A percentile compares a stretch with the other conserved stretches of the same genome.
These are phyloP conservation scores for Botia kubotai DNA, from an alignment of 2,797 vertebrate genomes.

Conservation along the genomic window DNA sequence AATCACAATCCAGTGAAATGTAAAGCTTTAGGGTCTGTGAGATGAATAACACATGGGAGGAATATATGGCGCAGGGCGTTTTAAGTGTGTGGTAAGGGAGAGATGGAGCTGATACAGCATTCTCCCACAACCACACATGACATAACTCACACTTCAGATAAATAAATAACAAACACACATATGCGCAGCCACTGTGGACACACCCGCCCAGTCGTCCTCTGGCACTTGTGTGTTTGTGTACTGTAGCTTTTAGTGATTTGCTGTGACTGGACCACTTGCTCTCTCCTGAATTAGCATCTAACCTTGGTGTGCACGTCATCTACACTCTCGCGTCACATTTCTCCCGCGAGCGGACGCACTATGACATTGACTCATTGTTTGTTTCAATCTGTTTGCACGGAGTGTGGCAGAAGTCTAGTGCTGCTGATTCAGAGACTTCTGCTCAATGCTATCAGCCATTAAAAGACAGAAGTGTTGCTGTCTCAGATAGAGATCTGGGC, in stretches of 20 bases:
- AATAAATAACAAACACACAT: conserved; percentile 16
- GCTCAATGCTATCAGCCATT: conserved; percentile 36
- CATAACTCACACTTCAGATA: conserved; percentile 38
- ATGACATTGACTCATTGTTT: conserved; percentile 58
- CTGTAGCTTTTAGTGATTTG: conserved; percentile 27
- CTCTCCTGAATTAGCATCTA: conserved; percentile 58
- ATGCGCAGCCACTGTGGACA: neutral
- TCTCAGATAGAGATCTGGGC: conserved; percentile 54
- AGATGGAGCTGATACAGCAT: conserved; percentile 60
- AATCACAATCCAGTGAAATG: conserved; percentile 5
- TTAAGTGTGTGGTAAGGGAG: conserved; percentile 7
- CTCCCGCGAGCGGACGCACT: conserved; percentile 7
- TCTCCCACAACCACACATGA: conserved; percentile 34
- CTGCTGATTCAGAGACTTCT: conserved; percentile 43
- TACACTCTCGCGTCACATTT: conserved; percentile 29
- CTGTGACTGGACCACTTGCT: conserved; percentile 41
- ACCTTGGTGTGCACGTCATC: conserved; percentile 56
- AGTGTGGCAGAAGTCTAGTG: conserved; percentile 12
- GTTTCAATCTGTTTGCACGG: conserved; percentile 50
- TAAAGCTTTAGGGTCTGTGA: conserved; percentile 44
- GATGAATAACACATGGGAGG: conserved; percentile 54
- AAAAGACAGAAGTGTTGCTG: conserved; percentile 58
- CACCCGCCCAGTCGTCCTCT: too few relatives aligned
- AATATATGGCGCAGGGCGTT: conserved; percentile 27
- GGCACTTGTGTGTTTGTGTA: neutral